Conservation (phyloP, 2,888 invertebrate species). For the Bombylius major region DNA sequence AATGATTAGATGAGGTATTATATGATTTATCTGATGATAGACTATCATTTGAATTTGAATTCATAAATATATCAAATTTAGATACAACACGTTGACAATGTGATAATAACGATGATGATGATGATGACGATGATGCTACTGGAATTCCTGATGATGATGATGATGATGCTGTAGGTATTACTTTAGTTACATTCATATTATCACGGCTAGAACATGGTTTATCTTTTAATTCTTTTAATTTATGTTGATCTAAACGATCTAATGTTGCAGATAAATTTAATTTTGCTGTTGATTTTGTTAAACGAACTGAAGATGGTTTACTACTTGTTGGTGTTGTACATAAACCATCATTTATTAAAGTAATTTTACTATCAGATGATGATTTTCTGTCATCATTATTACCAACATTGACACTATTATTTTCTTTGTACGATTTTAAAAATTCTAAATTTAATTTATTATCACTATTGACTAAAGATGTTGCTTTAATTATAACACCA, state of each 20-base stretch:
- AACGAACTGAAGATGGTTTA: slow-evolving; percentile 28
- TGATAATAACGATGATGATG: slow-evolving; percentile 1
- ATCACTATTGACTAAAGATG: slow-evolving; percentile 26
- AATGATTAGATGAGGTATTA: slow-evolving; percentile 20
- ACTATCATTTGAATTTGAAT: slow-evolving; percentile 33
- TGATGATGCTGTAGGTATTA: slow-evolving; percentile 9
- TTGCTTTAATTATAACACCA: slow-evolving; percentile 30
- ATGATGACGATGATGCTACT: slow-evolving; percentile 2
- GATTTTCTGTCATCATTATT: slow-evolving; percentile 21
- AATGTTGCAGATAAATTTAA: slow-evolving; percentile 31
- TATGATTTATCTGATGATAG: slow-evolving; percentile 19
- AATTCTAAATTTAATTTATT: slow-evolving; percentile 33
- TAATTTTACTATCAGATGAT: slow-evolving; percentile 32
- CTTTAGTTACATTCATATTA: not conserved
- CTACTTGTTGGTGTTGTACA: slow-evolving; percentile 34
- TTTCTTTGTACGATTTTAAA: slow-evolving; percentile 16
- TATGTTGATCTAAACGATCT: slow-evolving; percentile 11
- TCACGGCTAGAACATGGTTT: slow-evolving; percentile 4
- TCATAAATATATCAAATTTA: slow-evolving; percentile 23
- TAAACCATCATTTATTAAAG: not conserved
- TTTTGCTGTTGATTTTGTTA: slow-evolving; percentile 37
- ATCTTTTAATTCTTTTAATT: not conserved
- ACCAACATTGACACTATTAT: slow-evolving; percentile 11
- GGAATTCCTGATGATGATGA: slow-evolving; percentile 3
- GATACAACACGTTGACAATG: slow-evolving; percentile 8